Conservation (phyloP, 2,888 invertebrate species). For the Drosophila melanosoma region DNA sequence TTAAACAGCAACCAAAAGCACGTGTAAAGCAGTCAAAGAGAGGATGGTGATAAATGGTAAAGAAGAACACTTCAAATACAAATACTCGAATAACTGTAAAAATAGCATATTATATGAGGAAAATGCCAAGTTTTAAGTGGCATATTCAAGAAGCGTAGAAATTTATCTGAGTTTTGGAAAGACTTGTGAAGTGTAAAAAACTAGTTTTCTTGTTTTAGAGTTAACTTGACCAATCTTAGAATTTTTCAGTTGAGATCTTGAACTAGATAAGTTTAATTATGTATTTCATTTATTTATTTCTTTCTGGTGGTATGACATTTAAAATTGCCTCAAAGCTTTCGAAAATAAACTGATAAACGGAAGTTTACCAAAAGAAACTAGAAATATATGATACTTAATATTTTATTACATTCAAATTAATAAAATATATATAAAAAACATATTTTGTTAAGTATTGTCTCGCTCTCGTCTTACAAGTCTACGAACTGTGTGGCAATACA, state of each 20-base stretch:
- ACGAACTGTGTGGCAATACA: not conserved
- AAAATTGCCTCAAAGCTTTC: not conserved
- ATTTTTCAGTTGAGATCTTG: not conserved
- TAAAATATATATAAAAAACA: not conserved
- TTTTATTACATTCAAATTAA: not conserved
- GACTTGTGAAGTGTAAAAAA: not conserved
- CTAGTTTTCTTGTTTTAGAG: not conserved
- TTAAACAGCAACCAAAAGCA: not conserved
- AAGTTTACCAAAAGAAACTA: not conserved
- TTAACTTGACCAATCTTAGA: not conserved
- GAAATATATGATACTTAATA: not conserved
- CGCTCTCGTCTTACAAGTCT: not conserved
- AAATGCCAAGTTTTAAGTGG: not conserved
- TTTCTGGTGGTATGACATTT: not conserved
- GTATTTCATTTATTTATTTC: not conserved
- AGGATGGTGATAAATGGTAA: not conserved
- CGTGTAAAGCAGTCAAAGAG: not conserved
- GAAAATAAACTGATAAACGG: not conserved
- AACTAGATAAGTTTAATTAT: not conserved
- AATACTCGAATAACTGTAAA: not conserved
- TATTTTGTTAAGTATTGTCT: not conserved
- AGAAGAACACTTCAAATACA: not conserved
- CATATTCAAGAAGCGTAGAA: not conserved
- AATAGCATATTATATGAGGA: not conserved
- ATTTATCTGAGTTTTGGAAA: not conserved